Evolutionary conservation across 2,113 vertebrate genomes (phyloP).

Genomic region (Prietella phreatophila): DNA sequence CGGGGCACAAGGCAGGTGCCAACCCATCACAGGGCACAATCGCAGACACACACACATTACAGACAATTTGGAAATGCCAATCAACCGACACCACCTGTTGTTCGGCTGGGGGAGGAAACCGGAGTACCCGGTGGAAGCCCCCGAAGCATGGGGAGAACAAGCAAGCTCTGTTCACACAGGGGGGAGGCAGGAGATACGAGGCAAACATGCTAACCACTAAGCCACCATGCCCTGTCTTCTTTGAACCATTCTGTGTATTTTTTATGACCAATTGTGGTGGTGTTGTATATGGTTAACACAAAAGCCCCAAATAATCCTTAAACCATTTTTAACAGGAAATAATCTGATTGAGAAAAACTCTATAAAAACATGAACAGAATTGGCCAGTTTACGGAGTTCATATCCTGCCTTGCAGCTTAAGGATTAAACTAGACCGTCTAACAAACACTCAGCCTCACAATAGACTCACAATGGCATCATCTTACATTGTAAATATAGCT

Average conservation of each 20-base stretch:
- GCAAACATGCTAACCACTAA: no score
- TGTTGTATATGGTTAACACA: neutral
- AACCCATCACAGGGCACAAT: no score
- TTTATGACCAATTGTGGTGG: neutral
- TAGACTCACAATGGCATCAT: neutral
- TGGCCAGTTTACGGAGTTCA: neutral
- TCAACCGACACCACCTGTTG: no score
- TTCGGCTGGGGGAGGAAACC: no score
- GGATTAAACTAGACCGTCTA: neutral
- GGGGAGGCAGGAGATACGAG: no score
- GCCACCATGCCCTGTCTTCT: no score
- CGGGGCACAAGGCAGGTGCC: no score
- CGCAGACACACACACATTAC: no score
- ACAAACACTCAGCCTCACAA: neutral
- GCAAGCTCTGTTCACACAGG: no score
- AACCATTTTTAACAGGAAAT: neutral
- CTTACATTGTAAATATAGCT: constrained; percentile 22
- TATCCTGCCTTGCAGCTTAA: constrained; percentile 4
- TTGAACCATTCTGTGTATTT: neutral
- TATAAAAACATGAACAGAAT: neutral
- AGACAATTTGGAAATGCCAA: no score
- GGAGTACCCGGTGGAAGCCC: no score
- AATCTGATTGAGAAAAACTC: neutral
- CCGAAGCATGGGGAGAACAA: no score
- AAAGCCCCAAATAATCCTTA: neutral